A percentile compares a stretch with the other conserved stretches of the same genome.
These are phyloP conservation scores for Propithecus deckenii DNA, from an alignment of 2,797 vertebrate genomes.

Conservation along the genomic window DNA sequence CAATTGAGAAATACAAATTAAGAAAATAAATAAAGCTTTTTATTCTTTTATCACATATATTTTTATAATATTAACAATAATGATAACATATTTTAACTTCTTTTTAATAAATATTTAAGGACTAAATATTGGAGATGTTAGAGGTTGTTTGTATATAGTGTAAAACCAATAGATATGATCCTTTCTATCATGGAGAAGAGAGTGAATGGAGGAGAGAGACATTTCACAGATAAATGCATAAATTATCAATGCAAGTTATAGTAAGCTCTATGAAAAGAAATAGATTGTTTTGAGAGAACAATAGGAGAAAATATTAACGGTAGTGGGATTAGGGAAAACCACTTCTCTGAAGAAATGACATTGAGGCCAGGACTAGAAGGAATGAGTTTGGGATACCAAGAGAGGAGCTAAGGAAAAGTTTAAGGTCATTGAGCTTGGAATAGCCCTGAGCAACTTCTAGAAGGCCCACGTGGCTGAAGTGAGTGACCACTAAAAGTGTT, in stretches of 20 bases:
- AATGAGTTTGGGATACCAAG: background rate
- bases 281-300: background rate
- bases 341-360: background rate
- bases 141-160: background rate
- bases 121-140: background rate
- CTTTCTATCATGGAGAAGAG: background rate
- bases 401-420: accelerated
- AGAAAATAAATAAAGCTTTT: background rate
- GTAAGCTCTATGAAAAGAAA: background rate
- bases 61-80: background rate
- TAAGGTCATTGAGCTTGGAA: background rate
- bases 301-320: background rate
- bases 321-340: background rate
- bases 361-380: background rate
- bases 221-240: background rate
- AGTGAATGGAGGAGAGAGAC: background rate
- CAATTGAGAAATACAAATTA: background rate
- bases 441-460: background rate
- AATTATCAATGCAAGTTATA: background rate
- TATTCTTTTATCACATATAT: background rate
- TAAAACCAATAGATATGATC: background rate
- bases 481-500: background rate
- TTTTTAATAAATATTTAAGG: background rate
- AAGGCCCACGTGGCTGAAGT: accelerated
- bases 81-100: background rate